Percentiles rank a stretch among this genome's conserved stretches.
Conservation (phyloP, 2,797 vertebrate species). For the Bothrops alternatus region DNA sequence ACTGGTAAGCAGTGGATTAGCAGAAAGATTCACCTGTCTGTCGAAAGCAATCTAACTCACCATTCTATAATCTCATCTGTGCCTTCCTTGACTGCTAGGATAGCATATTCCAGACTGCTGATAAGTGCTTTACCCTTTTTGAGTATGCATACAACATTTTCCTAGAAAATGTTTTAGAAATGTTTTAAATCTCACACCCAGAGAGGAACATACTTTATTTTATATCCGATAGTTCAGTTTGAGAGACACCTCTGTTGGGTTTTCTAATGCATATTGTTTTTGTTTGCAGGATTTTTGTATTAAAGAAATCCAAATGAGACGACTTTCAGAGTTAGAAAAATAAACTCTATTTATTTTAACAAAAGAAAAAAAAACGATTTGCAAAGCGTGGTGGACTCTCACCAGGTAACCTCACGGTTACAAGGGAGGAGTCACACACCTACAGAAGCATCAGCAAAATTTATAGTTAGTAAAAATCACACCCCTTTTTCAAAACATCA, state of each 20-base stretch:
- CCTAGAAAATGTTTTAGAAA: slow-evolving; percentile 48
- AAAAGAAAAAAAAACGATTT: too few species aligned
- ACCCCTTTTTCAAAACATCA: too few species aligned
- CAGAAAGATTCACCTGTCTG: slow-evolving; percentile 36
- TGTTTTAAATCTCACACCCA: slow-evolving; percentile 71
- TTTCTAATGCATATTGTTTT: slow-evolving; percentile 53
- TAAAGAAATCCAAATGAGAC: too few species aligned
- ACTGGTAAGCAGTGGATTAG: slow-evolving; percentile 33
- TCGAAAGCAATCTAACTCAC: slow-evolving; percentile 42
- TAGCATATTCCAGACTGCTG: slow-evolving; percentile 9
- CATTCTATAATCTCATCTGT: slow-evolving; percentile 41
- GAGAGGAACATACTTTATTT: slow-evolving; percentile 64
- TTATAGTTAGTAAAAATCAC: too few species aligned
- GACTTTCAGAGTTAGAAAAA: too few species aligned
- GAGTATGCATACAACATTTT: slow-evolving; percentile 70
- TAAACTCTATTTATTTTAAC: too few species aligned
- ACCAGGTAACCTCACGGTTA: too few species aligned
- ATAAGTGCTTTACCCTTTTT: slow-evolving; percentile 54
- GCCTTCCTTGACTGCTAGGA: slow-evolving; percentile 18
- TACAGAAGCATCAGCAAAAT: too few species aligned
- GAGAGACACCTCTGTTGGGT: slow-evolving; percentile 52
- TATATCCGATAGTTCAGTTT: slow-evolving; percentile 72
- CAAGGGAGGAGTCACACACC: too few species aligned
- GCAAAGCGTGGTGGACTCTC: too few species aligned
- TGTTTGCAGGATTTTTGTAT: too few species aligned